These are phyloP conservation scores for Arvicanthis niloticus DNA, from an alignment of 2,113 vertebrate species.

Conservation along the genomic window DNA sequence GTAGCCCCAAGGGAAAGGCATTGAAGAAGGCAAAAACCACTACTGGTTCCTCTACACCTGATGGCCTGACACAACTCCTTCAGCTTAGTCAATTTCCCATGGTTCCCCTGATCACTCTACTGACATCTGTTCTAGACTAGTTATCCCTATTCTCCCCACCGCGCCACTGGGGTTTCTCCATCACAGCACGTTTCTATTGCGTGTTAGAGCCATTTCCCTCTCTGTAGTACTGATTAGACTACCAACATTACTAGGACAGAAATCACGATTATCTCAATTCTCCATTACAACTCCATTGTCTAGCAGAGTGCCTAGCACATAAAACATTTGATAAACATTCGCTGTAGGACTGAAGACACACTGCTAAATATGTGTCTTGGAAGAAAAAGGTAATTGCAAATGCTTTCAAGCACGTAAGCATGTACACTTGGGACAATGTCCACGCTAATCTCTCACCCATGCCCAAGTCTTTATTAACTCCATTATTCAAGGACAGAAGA, in stretches of 20 bases:
- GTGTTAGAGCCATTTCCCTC: neutral
- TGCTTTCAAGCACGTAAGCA: neutral
- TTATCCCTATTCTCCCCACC: neutral
- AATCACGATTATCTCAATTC: neutral
- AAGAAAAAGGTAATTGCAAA: conserved; percentile 34
- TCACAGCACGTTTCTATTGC: neutral
- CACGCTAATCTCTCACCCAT: neutral
- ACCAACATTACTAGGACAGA: neutral
- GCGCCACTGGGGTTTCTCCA: neutral
- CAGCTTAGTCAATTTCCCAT: neutral
- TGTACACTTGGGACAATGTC: neutral
- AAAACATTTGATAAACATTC: conserved; percentile 48
- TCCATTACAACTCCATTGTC: neutral
- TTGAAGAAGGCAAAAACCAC: neutral
- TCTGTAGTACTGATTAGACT: conserved; percentile 12
- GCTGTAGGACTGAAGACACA: neutral
- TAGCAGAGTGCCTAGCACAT: neutral
- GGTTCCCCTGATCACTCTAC: neutral
- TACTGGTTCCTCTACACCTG: neutral
- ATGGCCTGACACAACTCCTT: neutral
- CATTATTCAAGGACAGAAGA: neutral
- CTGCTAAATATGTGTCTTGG: neutral
- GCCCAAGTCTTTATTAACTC: neutral
- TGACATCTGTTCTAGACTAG: neutral
- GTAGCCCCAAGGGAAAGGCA: neutral